Conservation (phyloP, 2,113 vertebrate genomes). For the Megalops atlanticus region DNA sequence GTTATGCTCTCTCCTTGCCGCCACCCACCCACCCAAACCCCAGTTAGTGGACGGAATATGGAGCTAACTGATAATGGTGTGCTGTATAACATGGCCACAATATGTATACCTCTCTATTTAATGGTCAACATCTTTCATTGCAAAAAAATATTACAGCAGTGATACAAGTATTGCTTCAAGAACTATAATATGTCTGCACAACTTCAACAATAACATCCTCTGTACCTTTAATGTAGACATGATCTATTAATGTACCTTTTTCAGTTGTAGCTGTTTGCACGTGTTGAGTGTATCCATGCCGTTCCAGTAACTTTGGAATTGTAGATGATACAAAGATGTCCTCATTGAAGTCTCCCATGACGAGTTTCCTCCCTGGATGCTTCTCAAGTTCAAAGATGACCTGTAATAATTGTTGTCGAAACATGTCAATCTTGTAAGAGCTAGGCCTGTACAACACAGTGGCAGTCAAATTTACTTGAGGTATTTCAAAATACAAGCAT, state of each 20-base stretch:
- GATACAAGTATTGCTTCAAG: constrained; percentile 4
- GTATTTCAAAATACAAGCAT: neutral
- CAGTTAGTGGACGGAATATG: no score
- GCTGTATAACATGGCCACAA: no score
- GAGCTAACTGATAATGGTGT: no score
- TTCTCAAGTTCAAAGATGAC: neutral
- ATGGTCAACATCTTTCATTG: no score
- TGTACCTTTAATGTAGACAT: constrained; percentile 4
- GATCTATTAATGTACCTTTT: constrained; percentile 7
- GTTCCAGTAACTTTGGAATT: neutral
- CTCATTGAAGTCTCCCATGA: no score
- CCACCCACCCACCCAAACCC: no score
- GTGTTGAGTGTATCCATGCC: constrained; percentile 8
- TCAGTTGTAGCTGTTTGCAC: constrained; percentile 16
- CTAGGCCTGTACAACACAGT: constrained; percentile 25
- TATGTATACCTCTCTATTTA: no score
- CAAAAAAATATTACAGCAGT: no score
- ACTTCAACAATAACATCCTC: constrained; percentile 18
- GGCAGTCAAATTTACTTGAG: constrained; percentile 12
- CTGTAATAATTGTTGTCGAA: neutral
- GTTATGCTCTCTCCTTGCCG: no score
- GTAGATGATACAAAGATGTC: neutral
- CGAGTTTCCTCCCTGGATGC: neutral
- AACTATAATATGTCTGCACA: constrained; percentile 13
- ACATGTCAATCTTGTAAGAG: constrained; percentile 5